Percentiles rank a stretch among this genome's conserved stretches.
Evolutionary conservation across 1,140 invertebrate species (phyloP).

Genomic region (Ruditapes philippinarum): DNA sequence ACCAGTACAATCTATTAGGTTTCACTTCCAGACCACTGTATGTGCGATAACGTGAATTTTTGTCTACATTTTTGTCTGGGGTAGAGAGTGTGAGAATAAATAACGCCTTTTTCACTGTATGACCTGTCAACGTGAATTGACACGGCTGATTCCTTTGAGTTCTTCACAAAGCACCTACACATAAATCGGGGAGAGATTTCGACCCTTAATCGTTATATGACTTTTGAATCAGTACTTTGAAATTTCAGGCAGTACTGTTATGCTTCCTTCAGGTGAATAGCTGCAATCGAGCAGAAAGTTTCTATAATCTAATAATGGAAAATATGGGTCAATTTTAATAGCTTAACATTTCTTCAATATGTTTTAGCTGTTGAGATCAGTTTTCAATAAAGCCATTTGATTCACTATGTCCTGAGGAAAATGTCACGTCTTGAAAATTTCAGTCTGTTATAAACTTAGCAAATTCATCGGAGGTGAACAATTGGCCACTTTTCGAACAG

Average conservation of each 20-base stretch:
- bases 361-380: neutral
- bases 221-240: neutral
- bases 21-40: too few species aligned
- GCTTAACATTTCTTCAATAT: neutral
- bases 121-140: too few species aligned
- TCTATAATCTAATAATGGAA: constrained; percentile 4
- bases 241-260: neutral
- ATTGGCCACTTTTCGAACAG: neutral
- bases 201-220: neutral
- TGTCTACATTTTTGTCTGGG: too few species aligned
- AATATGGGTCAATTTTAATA: neutral
- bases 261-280: neutral
- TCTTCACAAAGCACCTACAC: neutral
- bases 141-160: too few species aligned
- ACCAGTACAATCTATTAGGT: too few species aligned
- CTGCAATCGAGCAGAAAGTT: constrained; percentile 6
- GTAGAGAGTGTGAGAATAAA: too few species aligned
- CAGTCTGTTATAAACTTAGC: too few species aligned
- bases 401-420: neutral
- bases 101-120: too few species aligned
- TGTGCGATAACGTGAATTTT: too few species aligned
- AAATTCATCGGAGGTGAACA: neutral
- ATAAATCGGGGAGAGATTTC: neutral
- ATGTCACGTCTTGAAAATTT: constrained; percentile 11
- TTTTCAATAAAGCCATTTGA: neutral